Base-by-base conservation (phyloP, 2,113 vertebrate species). In the Propithecus coquereli region DNA sequence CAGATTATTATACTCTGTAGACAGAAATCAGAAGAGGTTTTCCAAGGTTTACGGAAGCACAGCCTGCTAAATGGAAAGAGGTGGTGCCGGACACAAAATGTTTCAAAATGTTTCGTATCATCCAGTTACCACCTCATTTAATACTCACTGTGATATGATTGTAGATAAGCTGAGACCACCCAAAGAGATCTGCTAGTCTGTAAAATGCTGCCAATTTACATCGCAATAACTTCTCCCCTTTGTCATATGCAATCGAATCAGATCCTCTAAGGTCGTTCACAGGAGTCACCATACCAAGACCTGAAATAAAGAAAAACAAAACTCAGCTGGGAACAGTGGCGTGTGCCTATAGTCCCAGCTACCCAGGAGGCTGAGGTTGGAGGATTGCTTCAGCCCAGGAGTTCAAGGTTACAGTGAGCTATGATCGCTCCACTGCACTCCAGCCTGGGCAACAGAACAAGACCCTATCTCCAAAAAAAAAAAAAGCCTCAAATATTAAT, bases 81-180 rank as follows among this genome's bases (percentile, higher is more conserved):
- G 16, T n/a, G 59, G 71, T 65, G 32, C 11, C 76, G 94, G 70
- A 74, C 32, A 50, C 66, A 0, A 11, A 54, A 45, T 52, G 65
- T 27, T 65, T 90, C 66, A 0, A 11, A 54, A 45, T 52, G 65
- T 27, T 65, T 90, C 87, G 70, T 5, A 71, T 10, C 85, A 25
- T 77, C 94, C 87, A 66, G 47, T 97, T 89, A 74, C 90, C 14
- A 54, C 23, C 82, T 63, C 86, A 91, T 57, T 93, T 70, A 96
- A 87, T 97, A 98, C 99, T 99, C 98, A 99, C 99, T 71, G 99
- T 99, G 98, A 99, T 99, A 93, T 99, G 99, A 98, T 99, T 99
- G 98, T 99, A 99, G 98, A 99, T 99, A 82, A 99, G 99, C 98
- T 99, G 99, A 59, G 99, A 99, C 99, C 99, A 99, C 92, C 99